Evolutionary conservation across 1,140 invertebrate species (phyloP).

Genomic region (Varroa destructor): DNA sequence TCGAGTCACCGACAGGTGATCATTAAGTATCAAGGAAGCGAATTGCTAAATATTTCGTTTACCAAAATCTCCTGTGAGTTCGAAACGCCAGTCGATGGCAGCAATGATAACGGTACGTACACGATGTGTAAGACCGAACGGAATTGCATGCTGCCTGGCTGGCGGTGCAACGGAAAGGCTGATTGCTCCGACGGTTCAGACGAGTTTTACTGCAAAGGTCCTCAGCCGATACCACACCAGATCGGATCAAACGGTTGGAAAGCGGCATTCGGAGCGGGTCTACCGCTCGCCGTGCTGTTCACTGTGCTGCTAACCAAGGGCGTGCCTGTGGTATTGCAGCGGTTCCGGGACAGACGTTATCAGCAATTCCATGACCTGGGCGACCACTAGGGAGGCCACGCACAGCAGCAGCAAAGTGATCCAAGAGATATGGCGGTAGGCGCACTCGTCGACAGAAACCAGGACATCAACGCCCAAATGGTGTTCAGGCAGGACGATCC

Average conservation of each 20-base stretch:
- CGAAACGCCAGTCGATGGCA: not conserved
- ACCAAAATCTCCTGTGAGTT: not conserved
- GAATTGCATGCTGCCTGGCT: not conserved
- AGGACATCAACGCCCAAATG: conserved; percentile 18
- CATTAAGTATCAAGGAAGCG: not conserved
- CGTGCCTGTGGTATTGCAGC: not conserved
- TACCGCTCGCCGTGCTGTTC: not conserved
- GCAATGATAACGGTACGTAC: too few species aligned
- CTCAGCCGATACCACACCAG: not conserved
- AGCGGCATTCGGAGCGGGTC: not conserved
- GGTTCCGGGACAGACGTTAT: conserved; percentile 1
- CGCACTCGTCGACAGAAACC: not conserved
- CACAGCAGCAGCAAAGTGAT: not conserved
- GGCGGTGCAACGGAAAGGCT: not conserved
- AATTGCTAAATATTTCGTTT: not conserved
- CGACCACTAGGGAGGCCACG: conserved; percentile 21
- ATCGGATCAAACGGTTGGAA: conserved; percentile 3
- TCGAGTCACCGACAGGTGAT: not conserved
- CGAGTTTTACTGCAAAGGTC: not conserved
- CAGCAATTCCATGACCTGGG: conserved; percentile 25
- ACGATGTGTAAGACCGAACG: conserved; percentile 7
- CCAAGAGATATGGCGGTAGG: too few species aligned
- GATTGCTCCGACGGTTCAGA: conserved; percentile 8
- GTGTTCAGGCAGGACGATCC: conserved; percentile 13
- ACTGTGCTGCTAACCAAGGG: not conserved